Evolutionary conservation across 2,797 vertebrate genomes (phyloP).

Genomic region (Sebastes alutus): DNA sequence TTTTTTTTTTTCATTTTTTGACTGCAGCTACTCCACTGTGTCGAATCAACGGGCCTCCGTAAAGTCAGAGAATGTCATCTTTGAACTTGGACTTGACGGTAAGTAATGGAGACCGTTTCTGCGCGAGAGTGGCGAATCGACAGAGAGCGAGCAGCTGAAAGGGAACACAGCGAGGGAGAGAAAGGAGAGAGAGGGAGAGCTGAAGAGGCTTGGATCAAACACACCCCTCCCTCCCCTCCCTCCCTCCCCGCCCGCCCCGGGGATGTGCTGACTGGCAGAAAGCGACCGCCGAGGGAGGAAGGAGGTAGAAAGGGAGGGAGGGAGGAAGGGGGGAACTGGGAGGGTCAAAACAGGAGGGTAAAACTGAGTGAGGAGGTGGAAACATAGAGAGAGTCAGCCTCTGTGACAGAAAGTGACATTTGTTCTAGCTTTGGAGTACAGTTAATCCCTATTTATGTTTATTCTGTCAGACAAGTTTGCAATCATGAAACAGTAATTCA

Average conservation of each 20-base stretch:
- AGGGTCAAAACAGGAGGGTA: constrained; percentile 44
- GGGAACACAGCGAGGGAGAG: constrained; percentile 36
- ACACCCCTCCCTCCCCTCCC: background rate
- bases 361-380: constrained; percentile 27
- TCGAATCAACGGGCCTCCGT: constrained; percentile 45
- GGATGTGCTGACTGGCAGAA: constrained; percentile 81
- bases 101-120: constrained; percentile 58
- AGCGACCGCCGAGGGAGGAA: constrained; percentile 55
- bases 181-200: constrained; percentile 23
- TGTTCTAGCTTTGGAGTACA: constrained; percentile 8
- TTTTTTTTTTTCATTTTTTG: constrained; percentile 23
- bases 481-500: background rate
- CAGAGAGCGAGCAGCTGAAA: constrained; percentile 47
- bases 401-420: constrained; percentile 51
- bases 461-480: background rate
- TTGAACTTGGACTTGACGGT: constrained; percentile 66
- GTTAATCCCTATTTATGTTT: background rate
- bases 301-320: constrained; percentile 19
- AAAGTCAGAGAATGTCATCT: constrained; percentile 62
- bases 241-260: background rate
- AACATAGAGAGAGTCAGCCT: constrained; percentile 5
- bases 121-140: constrained; percentile 48
- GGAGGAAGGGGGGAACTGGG: constrained; percentile 12
- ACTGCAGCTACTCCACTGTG: constrained; percentile 26
- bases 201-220: constrained; percentile 60